Evolutionary conservation across 2,797 vertebrate genomes (phyloP).

Genomic region (Hydrolagus colliei): DNA sequence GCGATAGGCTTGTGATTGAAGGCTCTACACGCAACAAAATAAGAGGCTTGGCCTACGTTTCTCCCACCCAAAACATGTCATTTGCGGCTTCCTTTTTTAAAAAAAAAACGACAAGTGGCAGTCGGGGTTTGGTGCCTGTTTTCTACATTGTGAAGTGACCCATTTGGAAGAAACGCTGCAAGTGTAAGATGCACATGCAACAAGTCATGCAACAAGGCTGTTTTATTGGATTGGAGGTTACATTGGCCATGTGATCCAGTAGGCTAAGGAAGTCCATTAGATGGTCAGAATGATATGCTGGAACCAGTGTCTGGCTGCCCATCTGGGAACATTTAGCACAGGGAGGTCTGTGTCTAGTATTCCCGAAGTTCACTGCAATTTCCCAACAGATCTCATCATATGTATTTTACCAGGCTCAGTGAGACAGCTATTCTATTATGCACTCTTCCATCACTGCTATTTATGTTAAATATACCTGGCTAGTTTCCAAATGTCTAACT

Average conservation of each 20-base stretch:
- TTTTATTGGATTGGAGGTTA: constrained; percentile 11
- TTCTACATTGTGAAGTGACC: background rate
- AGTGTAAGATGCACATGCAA: background rate
- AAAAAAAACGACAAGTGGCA: background rate
- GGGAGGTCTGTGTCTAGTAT: constrained; percentile 27
- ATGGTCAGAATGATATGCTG: constrained; percentile 30
- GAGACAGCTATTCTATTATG: background rate
- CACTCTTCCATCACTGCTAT: background rate
- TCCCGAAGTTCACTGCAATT: constrained; percentile 25
- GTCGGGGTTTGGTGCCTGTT: background rate
- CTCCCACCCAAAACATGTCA: background rate
- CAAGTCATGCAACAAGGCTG: background rate
- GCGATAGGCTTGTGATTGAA: too few relatives aligned
- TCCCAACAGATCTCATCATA: constrained; percentile 11
- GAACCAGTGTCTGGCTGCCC: constrained; percentile 30
- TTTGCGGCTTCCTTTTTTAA: constrained; percentile 4
- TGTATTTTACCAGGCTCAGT: background rate
- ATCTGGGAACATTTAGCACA: constrained; percentile 30
- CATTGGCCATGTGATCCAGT: constrained; percentile 12
- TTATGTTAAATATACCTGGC: background rate
- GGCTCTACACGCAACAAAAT: too few relatives aligned
- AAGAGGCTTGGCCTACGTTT: too few relatives aligned
- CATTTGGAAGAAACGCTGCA: background rate
- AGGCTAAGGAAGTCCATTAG: constrained; percentile 29
- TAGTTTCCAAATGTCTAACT: background rate